Percentiles rank a stretch among this genome's conserved stretches.
These are phyloP conservation scores for Eolophus roseicapilla DNA, from an alignment of 2,113 vertebrate genomes.

Conservation along the genomic window DNA sequence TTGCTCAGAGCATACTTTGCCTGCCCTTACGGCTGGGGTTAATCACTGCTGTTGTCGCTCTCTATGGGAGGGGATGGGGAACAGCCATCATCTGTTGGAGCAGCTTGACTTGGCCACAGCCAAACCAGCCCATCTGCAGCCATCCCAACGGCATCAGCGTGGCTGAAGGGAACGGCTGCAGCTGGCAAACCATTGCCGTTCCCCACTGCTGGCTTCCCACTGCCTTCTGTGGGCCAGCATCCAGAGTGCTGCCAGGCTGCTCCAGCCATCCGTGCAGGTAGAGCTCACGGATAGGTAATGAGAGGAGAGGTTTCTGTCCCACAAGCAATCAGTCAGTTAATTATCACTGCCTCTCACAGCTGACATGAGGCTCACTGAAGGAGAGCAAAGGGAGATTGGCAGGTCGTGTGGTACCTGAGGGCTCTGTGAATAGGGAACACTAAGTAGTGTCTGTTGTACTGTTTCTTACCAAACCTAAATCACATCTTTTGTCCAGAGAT, in stretches of 20 bases:
- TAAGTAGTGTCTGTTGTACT: not conserved
- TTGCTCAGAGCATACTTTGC: not conserved
- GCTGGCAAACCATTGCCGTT: not conserved
- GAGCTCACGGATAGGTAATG: not conserved
- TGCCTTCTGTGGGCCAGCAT: rapidly evolving
- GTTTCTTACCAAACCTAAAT: not conserved
- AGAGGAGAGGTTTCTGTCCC: conserved; percentile 6
- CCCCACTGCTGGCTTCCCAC: not conserved
- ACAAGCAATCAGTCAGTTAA: not conserved
- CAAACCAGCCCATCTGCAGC: not conserved
- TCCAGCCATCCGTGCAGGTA: rapidly evolving
- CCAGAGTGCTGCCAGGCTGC: not conserved
- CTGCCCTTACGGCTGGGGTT: not conserved
- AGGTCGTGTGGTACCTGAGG: not conserved
- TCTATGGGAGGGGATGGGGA: rapidly evolving
- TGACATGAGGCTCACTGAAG: not conserved
- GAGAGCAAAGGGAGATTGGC: not conserved
- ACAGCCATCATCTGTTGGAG: not conserved
- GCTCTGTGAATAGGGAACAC: not conserved
- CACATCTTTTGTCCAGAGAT: not conserved
- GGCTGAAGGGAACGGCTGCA: not conserved
- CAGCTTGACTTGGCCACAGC: not conserved
- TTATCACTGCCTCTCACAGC: not conserved
- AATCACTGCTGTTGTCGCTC: not conserved
- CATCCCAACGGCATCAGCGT: not conserved